These are phyloP conservation scores for Ooceraea biroi DNA, from an alignment of 1,140 invertebrate species.

Conservation along the genomic window DNA sequence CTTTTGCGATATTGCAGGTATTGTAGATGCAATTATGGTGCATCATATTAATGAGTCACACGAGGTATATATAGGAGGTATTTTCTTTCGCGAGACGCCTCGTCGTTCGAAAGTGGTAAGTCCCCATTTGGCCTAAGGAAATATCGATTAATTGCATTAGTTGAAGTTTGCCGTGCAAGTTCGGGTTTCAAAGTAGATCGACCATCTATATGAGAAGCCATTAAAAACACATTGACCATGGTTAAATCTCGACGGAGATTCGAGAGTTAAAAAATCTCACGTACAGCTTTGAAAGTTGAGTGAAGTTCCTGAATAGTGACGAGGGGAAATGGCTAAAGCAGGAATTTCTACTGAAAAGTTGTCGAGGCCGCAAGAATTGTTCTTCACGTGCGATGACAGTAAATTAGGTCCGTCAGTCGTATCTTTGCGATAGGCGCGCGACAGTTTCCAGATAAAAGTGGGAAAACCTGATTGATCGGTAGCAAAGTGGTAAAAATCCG, in stretches of 20 bases:
- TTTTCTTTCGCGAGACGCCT: conserved; percentile 7
- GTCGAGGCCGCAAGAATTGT: conserved; percentile 20
- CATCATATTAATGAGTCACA: too few species aligned
- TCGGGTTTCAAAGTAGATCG: conserved; percentile 20
- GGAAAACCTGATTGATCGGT: neutral
- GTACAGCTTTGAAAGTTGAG: conserved; percentile 70
- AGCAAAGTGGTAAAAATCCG: neutral
- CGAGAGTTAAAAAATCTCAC: conserved; percentile 46
- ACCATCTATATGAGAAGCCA: conserved; percentile 9
- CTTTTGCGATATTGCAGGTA: too few species aligned
- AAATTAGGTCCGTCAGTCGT: neutral
- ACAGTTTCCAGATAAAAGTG: too few species aligned
- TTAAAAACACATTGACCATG: conserved; percentile 44
- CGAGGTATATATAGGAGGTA: too few species aligned
- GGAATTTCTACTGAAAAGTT: conserved; percentile 66
- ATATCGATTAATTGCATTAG: conserved; percentile 23
- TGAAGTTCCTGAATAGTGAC: conserved; percentile 69
- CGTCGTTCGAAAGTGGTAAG: neutral
- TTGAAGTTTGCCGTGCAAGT: neutral
- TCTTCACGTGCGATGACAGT: neutral
- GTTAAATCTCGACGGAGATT: conserved; percentile 21
- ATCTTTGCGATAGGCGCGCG: neutral
- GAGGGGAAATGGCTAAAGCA: conserved; percentile 37
- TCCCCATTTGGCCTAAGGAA: neutral
- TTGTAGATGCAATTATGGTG: too few species aligned